Percentiles rank a stretch among this genome's conserved stretches.
These are phyloP conservation scores for Catostylus mosaicus DNA, from an alignment of 30 jellyfish, hydroid and myxozoan genomes.

Conservation along the genomic window DNA sequence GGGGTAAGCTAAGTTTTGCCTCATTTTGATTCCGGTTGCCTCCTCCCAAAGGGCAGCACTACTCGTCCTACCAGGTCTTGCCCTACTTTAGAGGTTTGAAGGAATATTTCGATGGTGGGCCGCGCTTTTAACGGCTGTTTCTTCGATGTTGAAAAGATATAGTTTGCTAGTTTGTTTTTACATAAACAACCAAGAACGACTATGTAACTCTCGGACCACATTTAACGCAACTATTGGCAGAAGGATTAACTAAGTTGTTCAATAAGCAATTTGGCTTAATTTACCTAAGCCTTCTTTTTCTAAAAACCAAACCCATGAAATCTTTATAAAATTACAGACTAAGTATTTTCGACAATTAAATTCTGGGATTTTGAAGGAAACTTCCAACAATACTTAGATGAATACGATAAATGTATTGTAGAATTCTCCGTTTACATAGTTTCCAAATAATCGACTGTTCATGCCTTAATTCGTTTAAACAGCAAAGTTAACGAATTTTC, in stretches of 20 bases:
- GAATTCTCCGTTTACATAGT: no score
- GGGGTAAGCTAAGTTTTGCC: no score
- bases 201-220: background rate
- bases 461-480: no score
- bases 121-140: no score
- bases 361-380: conserved; percentile 39
- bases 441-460: no score
- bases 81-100: no score
- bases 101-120: no score
- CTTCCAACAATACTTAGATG: conserved; percentile 1
- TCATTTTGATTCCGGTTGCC: no score
- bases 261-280: background rate
- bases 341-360: conserved; percentile 12
- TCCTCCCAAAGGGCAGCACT: no score
- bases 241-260: background rate
- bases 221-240: background rate
- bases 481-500: no score
- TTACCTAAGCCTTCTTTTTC: background rate
- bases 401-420: background rate
- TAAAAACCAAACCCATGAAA: conserved; percentile 49
- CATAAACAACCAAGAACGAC: background rate
- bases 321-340: conserved; percentile 42
- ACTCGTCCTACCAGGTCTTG: no score
- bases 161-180: background rate
- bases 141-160: no score